These are phyloP conservation scores for Drosophila borborema DNA, from an alignment of 2,888 invertebrate species.

Conservation along the genomic window DNA sequence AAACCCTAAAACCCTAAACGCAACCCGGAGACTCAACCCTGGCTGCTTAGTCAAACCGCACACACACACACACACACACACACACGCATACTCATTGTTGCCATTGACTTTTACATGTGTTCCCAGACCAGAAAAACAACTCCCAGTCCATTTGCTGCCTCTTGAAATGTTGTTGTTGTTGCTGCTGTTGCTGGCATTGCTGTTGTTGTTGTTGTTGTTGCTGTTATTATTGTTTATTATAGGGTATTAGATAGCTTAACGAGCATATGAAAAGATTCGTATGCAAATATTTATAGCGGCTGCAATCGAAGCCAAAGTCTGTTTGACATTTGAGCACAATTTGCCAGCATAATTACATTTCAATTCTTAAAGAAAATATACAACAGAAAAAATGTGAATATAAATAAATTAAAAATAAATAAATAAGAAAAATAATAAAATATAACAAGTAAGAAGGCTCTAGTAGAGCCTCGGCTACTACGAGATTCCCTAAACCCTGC, in stretches of 20 bases:
- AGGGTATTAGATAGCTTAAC: constrained; percentile 37
- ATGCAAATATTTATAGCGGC: constrained; percentile 37
- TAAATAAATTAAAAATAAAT: too few relatives aligned
- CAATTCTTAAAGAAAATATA: too few relatives aligned
- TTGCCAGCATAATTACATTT: too few relatives aligned
- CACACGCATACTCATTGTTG: constrained; percentile 58
- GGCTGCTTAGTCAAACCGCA: constrained; percentile 57
- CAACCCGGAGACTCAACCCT: constrained; percentile 3
- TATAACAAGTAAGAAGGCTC: background rate
- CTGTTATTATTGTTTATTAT: constrained; percentile 30
- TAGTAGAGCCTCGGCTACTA: too few relatives aligned
- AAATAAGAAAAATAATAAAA: background rate
- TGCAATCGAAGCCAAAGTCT: constrained; percentile 5
- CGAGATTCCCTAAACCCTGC: too few relatives aligned
- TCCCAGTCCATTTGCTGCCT: constrained; percentile 17
- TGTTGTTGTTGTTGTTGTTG: background rate
- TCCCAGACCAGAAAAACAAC: constrained; percentile 40
- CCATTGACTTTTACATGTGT: constrained; percentile 75
- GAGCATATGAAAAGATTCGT: constrained; percentile 9
- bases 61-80: constrained; percentile 39
- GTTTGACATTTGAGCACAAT: background rate
- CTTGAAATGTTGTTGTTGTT: constrained; percentile 1
- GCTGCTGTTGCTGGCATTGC: background rate
- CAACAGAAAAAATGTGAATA: too few relatives aligned
- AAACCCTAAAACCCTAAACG: constrained; percentile 13